Percentiles rank a stretch among this genome's conserved stretches.
Evolutionary conservation across 1,140 invertebrate genomes (phyloP).

Genomic region (Sipha flava): DNA sequence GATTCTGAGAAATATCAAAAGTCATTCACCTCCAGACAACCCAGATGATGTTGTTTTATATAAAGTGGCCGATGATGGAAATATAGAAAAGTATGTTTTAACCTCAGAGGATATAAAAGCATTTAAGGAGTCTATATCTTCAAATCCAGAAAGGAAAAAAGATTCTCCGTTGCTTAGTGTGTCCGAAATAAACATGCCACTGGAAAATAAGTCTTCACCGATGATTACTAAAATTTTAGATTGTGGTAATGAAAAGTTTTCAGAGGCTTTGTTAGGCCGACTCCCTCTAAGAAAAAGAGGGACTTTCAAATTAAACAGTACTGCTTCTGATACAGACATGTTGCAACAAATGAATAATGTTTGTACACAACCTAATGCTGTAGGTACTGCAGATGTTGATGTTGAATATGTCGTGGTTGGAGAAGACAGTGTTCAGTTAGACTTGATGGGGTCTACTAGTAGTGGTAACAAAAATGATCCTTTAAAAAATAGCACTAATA

Average conservation of each 20-base stretch:
- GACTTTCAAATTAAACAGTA: background rate
- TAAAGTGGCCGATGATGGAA: slow-evolving; percentile 38
- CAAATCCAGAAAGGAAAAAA: slow-evolving; percentile 24
- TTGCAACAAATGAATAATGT: slow-evolving; percentile 12
- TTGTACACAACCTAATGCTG: background rate
- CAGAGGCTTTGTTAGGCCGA: slow-evolving; percentile 3
- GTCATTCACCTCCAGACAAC: slow-evolving; percentile 33
- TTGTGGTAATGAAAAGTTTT: slow-evolving; percentile 21
- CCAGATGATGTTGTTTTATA: slow-evolving; percentile 40
- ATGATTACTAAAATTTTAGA: slow-evolving; percentile 18
- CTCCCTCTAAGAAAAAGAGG: slow-evolving; percentile 19
- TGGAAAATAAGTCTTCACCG: slow-evolving; percentile 14
- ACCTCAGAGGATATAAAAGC: slow-evolving; percentile 39
- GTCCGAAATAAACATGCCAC: slow-evolving; percentile 17
- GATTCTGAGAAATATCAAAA: slow-evolving; percentile 16
- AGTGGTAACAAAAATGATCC: background rate
- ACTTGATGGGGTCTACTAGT: background rate
- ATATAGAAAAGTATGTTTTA: slow-evolving; percentile 40
- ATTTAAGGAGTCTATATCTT: slow-evolving; percentile 27
- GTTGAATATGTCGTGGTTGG: slow-evolving; percentile 20
- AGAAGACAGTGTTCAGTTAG: slow-evolving; percentile 7
- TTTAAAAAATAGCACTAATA: background rate
- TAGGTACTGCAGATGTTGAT: background rate
- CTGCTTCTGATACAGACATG: background rate
- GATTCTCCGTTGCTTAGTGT: background rate